Conservation (phyloP, 2,113 vertebrate species). For the Penelope pileata region DNA sequence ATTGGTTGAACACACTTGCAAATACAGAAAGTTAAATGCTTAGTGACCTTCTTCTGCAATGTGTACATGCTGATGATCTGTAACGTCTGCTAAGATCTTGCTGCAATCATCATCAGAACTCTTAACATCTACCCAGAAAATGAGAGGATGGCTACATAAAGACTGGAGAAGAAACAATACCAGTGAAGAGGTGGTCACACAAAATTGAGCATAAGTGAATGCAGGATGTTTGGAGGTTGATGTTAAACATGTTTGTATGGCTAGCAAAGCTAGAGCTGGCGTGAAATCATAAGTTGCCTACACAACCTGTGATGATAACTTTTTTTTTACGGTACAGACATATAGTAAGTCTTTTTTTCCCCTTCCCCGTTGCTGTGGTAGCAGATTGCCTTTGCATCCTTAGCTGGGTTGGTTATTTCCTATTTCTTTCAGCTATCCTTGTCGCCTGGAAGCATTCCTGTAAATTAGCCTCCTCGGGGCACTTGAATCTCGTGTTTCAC, state of each 20-base stretch:
- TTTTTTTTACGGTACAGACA: background rate
- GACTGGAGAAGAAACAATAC: background rate
- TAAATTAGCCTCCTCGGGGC: background rate
- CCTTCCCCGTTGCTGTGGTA: background rate
- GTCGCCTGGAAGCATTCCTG: background rate
- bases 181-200: background rate
- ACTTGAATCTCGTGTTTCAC: background rate
- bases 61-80: background rate
- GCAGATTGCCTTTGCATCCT: background rate
- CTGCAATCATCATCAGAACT: background rate
- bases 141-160: background rate
- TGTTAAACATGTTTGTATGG: background rate
- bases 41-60: background rate
- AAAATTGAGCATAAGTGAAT: background rate
- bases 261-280: background rate
- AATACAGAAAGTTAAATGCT: background rate
- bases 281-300: background rate
- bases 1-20: background rate
- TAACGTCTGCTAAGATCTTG: background rate
- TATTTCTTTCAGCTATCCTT: background rate
- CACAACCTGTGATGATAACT: background rate
- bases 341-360: accelerated
- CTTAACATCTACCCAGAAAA: background rate
- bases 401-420: background rate
- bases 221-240: background rate